Percentiles rank a stretch among this genome's conserved stretches.
Conservation (phyloP, 2,113 vertebrate genomes). For the Oenanthe oenanthe region DNA sequence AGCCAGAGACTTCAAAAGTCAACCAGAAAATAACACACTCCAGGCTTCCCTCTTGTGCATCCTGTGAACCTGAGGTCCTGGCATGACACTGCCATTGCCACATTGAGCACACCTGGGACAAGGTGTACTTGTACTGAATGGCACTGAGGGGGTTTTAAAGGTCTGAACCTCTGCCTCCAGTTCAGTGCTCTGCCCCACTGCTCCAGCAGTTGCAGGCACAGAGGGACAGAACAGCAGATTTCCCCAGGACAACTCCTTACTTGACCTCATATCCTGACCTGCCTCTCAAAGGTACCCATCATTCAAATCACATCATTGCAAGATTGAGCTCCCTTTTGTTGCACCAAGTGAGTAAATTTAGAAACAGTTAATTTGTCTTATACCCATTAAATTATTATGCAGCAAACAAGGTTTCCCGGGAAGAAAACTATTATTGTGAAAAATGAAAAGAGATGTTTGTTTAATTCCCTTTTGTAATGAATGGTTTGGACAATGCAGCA, state of each 20-base stretch:
- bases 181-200: background rate
- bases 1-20: background rate
- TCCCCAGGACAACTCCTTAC: background rate
- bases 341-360: constrained; percentile 62
- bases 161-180: background rate
- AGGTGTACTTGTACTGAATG: background rate
- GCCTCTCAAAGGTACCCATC: constrained; percentile 43
- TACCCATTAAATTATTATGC: constrained; percentile 59
- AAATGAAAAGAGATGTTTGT: constrained; percentile 47
- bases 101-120: background rate
- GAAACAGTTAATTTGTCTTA: constrained; percentile 70
- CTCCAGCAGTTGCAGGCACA: background rate
- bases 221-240: background rate
- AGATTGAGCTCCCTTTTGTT: constrained; percentile 61
- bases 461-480: constrained; percentile 21
- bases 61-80: background rate
- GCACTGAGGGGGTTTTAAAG: background rate
- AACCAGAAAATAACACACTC: background rate
- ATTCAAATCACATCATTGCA: constrained; percentile 67
- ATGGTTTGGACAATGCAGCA: constrained; percentile 16
- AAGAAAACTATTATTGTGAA: constrained; percentile 63
- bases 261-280: constrained; percentile 44
- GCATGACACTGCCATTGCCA: background rate
- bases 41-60: background rate
- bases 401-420: background rate